Evolutionary conservation across 2,888 invertebrate genomes (phyloP).

Genomic region (Lottia scabra): DNA sequence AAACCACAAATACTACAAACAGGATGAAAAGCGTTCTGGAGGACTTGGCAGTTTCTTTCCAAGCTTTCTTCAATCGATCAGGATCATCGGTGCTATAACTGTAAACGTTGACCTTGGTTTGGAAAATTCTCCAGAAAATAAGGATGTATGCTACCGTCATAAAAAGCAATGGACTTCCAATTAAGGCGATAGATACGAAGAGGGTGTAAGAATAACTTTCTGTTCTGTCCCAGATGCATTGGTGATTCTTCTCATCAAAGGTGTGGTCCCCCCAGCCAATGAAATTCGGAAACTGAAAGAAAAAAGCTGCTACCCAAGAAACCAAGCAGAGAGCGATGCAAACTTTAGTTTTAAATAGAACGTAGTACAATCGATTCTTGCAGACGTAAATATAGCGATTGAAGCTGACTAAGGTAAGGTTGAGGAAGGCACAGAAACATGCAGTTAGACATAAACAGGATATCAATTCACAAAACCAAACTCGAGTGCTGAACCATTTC

Average conservation of each 20-base stretch:
- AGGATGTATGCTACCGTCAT: conserved; percentile 51
- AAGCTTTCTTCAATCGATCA: conserved; percentile 36
- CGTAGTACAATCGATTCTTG: conserved; percentile 41
- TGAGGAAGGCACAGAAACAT: conserved; percentile 62
- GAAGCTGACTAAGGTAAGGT: conserved; percentile 51
- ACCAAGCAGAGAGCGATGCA: conserved; percentile 44
- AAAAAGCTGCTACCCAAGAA: conserved; percentile 53
- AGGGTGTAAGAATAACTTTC: conserved; percentile 57
- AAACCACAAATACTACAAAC: conserved; percentile 52
- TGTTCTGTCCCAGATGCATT: conserved; percentile 63
- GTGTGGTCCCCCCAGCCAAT: conserved; percentile 58
- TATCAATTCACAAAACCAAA: conserved; percentile 49
- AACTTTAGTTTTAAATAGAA: conserved; percentile 42
- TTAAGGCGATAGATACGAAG: conserved; percentile 49
- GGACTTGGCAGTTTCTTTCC: conserved; percentile 49
- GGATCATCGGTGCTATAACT: conserved; percentile 42
- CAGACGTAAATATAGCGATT: conserved; percentile 55
- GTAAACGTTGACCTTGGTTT: conserved; percentile 48
- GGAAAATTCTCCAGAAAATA: conserved; percentile 49
- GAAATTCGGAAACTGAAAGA: conserved; percentile 57
- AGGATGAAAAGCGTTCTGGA: conserved; percentile 54
- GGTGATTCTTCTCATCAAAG: conserved; percentile 58
- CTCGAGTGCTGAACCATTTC: conserved; percentile 49
- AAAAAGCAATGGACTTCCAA: conserved; percentile 45
- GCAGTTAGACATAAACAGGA: conserved; percentile 58